A percentile compares a stretch with the other conserved stretches of the same genome.
Conservation (phyloP, 2,888 invertebrate genomes). For the Eumerus sabulonum region DNA sequence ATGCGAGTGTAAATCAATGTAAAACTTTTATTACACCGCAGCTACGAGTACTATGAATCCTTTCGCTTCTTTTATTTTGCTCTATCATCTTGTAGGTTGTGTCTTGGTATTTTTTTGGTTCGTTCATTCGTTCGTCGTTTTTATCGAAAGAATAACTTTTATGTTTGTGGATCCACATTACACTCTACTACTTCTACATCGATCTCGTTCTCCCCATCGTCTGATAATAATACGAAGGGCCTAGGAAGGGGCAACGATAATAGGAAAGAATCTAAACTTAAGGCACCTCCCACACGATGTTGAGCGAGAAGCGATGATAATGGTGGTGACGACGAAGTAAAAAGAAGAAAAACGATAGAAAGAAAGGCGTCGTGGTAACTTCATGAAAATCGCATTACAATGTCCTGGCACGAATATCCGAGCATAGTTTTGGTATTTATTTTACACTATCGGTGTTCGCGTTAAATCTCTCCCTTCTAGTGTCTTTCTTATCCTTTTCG, state of each 20-base stretch:
- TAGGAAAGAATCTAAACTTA: slow-evolving; percentile 54
- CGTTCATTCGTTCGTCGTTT: slow-evolving; percentile 8
- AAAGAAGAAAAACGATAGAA: not conserved
- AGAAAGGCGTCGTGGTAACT: slow-evolving; percentile 49
- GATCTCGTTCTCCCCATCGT: slow-evolving; percentile 22
- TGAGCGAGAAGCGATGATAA: slow-evolving; percentile 14
- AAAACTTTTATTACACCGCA: slow-evolving; percentile 67
- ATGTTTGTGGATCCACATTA: slow-evolving; percentile 60
- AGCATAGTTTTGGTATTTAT: slow-evolving; percentile 48
- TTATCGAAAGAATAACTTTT: slow-evolving; percentile 55
- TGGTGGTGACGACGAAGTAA: no score
- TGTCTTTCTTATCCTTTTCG: slow-evolving; percentile 17
- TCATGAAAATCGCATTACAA: slow-evolving; percentile 64
- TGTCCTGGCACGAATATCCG: slow-evolving; percentile 52
- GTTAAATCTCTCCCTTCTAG: slow-evolving; percentile 46
- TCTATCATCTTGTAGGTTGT: slow-evolving; percentile 4
- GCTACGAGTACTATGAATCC: slow-evolving; percentile 57
- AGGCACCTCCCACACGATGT: slow-evolving; percentile 45
- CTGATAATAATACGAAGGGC: not conserved
- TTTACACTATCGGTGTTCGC: slow-evolving; percentile 42
- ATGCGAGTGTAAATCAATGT: slow-evolving; percentile 67
- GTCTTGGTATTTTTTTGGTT: slow-evolving; percentile 22
- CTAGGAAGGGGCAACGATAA: slow-evolving; percentile 32
- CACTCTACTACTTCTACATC: slow-evolving; percentile 15
- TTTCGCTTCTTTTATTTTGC: slow-evolving; percentile 22